Percentiles rank a stretch among this genome's conserved stretches.
Evolutionary conservation across 2,888 invertebrate genomes (phyloP).

Genomic region (Heliothis peltigera): DNA sequence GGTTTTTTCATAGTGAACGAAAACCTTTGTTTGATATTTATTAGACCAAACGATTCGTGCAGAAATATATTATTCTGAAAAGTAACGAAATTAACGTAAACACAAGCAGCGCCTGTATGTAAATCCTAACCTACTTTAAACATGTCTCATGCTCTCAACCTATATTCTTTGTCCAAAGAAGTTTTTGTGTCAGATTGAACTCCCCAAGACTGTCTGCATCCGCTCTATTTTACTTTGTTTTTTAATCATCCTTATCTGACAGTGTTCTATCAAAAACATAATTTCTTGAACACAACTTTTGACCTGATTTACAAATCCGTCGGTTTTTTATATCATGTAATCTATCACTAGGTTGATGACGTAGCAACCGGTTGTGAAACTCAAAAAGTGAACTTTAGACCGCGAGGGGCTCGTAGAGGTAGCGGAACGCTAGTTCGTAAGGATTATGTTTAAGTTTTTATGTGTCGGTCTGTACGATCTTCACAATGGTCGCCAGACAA

Average conservation of each 20-base stretch:
- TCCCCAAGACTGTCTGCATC: constrained; percentile 12
- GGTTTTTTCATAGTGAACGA: constrained; percentile 7
- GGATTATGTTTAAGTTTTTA: constrained; percentile 14
- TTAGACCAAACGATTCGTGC: constrained; percentile 4
- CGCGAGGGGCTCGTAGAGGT: constrained; percentile 36
- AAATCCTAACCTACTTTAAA: constrained; percentile 9
- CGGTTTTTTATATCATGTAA: constrained; percentile 17
- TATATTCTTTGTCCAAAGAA: constrained; percentile 12
- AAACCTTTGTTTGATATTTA: constrained; percentile 7
- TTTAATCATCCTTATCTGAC: constrained; percentile 4
- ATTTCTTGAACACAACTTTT: constrained; percentile 15
- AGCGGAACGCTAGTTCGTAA: constrained; percentile 3
- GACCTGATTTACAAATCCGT: constrained; percentile 19
- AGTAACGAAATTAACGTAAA: constrained; percentile 2
- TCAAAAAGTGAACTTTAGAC: constrained; percentile 46
- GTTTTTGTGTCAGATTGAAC: constrained; percentile 15
- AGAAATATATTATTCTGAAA: constrained; percentile 4
- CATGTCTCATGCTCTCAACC: constrained; percentile 9
- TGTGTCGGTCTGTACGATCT: not conserved
- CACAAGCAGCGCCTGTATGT: constrained; percentile 8
- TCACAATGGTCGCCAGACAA: not conserved
- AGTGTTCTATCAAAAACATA: constrained; percentile 1
- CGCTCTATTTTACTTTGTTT: constrained; percentile 3
- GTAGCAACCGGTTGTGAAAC: constrained; percentile 47
- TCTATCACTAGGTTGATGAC: constrained; percentile 1